phyloP scores from a whole-genome alignment of 2,888 invertebrate genomes.

The Zaprionus obscuricornis region DNA sequence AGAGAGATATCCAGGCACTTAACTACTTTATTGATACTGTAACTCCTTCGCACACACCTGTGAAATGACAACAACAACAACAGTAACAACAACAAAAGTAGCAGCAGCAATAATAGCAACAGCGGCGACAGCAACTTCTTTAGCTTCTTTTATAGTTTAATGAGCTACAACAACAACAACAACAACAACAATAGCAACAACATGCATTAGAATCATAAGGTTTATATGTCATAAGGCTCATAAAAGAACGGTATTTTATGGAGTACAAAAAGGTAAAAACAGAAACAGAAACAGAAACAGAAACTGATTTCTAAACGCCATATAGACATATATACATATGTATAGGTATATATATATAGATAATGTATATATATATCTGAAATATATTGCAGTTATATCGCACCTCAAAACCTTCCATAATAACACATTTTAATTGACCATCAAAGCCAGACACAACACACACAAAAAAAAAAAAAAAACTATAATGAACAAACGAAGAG shows the following conservation, averaged over 20 bases:
- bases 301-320: constrained; percentile 69
- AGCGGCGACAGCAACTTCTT: constrained; percentile 15
- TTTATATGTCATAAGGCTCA: constrained; percentile 52
- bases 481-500: constrained; percentile 7
- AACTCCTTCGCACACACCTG: constrained; percentile 70
- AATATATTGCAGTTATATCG: constrained; percentile 52
- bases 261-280: constrained; percentile 25
- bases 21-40: constrained; percentile 69
- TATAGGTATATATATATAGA: no score
- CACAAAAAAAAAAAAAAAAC: constrained; percentile 1
- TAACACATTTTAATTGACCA: constrained; percentile 76
- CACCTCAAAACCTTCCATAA: constrained; percentile 59
- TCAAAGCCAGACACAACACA: constrained; percentile 46
- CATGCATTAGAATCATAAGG: constrained; percentile 47
- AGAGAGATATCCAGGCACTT: constrained; percentile 56
- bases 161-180: constrained; percentile 39
- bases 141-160: constrained; percentile 66
- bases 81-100: no score
- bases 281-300: constrained; percentile 4
- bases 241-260: constrained; percentile 69
- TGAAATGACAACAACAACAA: constrained; percentile 62
- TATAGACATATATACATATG: constrained; percentile 37
- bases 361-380: constrained; percentile 20
- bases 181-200: no score
- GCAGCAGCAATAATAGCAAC: constrained; percentile 2